phyloP scores from a whole-genome alignment of 2,888 invertebrate species.

The Tinea trinotella region DNA sequence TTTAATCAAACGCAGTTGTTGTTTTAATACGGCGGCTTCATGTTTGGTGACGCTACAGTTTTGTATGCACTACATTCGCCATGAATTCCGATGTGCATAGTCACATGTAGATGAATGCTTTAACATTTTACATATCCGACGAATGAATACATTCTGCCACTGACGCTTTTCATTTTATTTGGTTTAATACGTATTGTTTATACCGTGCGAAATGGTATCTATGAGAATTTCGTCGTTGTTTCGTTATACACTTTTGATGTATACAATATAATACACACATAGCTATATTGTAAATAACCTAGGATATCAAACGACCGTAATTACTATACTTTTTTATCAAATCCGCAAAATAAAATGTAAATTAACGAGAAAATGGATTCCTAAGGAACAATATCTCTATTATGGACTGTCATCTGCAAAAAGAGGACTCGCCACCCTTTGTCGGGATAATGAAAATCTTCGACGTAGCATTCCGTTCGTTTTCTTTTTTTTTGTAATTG shows the following conservation, averaged over 20 bases:
- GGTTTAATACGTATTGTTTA: slow-evolving; percentile 54
- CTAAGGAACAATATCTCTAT: slow-evolving; percentile 19
- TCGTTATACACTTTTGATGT: background rate
- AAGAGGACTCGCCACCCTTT: slow-evolving; percentile 23
- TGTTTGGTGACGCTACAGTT: slow-evolving; percentile 54
- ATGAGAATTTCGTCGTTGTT: background rate
- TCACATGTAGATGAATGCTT: slow-evolving; percentile 64
- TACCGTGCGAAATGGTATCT: slow-evolving; percentile 21
- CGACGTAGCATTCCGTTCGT: slow-evolving; percentile 39
- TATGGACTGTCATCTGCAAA: slow-evolving; percentile 33
- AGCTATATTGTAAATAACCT: too few species aligned
- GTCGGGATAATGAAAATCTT: slow-evolving; percentile 51
- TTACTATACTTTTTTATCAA: too few species aligned
- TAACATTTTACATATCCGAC: slow-evolving; percentile 67
- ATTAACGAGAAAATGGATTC: background rate
- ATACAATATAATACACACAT: too few species aligned
- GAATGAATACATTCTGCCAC: slow-evolving; percentile 56
- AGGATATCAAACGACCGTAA: too few species aligned
- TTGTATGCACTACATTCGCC: slow-evolving; percentile 49
- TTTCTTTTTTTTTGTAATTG: slow-evolving; percentile 51
- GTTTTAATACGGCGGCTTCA: slow-evolving; percentile 46
- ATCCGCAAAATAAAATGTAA: too few species aligned
- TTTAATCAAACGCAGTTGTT: slow-evolving; percentile 63
- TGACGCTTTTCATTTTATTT: slow-evolving; percentile 53
- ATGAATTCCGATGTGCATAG: slow-evolving; percentile 58